These are phyloP conservation scores for Mesocentrotus franciscanus DNA, from an alignment of 53 echinoderm and acorn worm species.

Conservation along the genomic window DNA sequence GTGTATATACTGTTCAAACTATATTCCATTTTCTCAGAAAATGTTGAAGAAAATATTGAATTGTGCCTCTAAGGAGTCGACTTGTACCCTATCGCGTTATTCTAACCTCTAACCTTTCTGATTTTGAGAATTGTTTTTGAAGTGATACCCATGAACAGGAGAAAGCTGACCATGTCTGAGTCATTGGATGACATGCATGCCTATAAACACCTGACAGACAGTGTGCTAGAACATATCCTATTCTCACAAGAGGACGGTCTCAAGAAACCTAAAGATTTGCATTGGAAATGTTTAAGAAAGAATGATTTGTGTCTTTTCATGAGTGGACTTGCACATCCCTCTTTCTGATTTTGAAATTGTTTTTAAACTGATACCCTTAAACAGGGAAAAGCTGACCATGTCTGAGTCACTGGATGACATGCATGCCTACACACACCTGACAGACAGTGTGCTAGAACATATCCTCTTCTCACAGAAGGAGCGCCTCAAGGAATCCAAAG, in stretches of 20 bases:
- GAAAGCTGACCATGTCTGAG: slow-evolving; percentile 82
- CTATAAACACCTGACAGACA: slow-evolving; percentile 83
- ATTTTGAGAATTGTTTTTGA: neutral
- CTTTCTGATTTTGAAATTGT: neutral
- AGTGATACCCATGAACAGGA: neutral
- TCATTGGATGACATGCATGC: slow-evolving; percentile 92
- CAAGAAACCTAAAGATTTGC: slow-evolving; percentile 25
- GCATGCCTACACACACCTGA: slow-evolving; percentile 85
- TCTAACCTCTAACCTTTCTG: neutral
- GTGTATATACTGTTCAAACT: no score
- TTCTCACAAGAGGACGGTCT: slow-evolving; percentile 66
- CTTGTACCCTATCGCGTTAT: neutral
- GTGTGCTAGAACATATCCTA: slow-evolving; percentile 77
- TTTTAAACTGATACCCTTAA: neutral
- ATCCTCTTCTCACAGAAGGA: slow-evolving; percentile 70
- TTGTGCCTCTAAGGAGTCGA: no score
- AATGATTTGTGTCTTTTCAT: neutral
- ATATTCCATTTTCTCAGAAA: no score
- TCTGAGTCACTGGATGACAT: slow-evolving; percentile 92
- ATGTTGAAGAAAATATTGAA: no score
- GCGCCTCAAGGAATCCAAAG: slow-evolving; percentile 55
- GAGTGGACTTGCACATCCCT: neutral
- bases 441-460: slow-evolving; percentile 79
- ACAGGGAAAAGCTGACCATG: slow-evolving; percentile 73
- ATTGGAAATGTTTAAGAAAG: no score